Percentiles rank a stretch among this genome's conserved stretches.
phyloP scores from a whole-genome alignment of 2,797 vertebrate species.

The Poeciliopsis presidionis region DNA sequence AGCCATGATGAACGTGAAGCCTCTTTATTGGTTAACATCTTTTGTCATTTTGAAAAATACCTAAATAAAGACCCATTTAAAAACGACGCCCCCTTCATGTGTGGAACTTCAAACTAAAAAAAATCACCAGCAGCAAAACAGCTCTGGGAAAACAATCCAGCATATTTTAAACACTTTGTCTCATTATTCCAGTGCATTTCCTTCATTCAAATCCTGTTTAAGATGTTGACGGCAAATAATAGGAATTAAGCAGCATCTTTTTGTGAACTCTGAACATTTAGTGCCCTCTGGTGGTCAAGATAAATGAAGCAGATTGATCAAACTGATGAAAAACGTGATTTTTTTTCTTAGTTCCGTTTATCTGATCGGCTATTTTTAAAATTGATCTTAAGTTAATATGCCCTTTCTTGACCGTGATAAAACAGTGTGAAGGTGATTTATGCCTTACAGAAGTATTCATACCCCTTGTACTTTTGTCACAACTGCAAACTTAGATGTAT shows the following conservation, averaged over 20 bases:
- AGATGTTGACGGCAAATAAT: neutral
- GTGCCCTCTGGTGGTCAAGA: conserved; percentile 55
- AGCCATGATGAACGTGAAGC: neutral
- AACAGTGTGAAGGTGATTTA: neutral
- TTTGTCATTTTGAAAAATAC: neutral
- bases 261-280: neutral
- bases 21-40: neutral
- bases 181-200: neutral
- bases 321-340: neutral
- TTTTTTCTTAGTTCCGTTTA: neutral
- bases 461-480: neutral
- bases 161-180: neutral
- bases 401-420: neutral
- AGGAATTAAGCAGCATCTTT: neutral
- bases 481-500: neutral
- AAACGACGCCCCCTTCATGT: neutral
- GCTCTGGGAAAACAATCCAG: neutral
- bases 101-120: neutral
- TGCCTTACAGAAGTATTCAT: neutral
- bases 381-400: neutral
- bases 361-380: conserved; percentile 18
- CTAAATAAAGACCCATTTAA: neutral
- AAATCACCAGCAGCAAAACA: neutral
- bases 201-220: neutral
- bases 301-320: neutral